Conservation (phyloP, 2,888 invertebrate genomes). For the Phyto melanocephala region DNA sequence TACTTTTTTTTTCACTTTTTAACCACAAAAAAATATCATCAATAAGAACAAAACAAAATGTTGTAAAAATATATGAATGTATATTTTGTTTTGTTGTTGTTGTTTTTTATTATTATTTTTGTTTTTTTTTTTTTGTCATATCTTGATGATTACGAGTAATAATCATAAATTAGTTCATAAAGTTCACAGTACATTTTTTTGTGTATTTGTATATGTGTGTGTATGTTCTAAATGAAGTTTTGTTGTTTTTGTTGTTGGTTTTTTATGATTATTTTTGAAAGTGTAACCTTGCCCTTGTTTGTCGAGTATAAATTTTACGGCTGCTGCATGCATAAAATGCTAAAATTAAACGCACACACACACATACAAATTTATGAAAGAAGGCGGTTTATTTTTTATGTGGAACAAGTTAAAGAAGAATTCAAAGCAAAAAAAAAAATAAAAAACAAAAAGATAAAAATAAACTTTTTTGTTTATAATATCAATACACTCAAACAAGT, state of each 20-base stretch:
- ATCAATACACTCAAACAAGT: slow-evolving; percentile 60
- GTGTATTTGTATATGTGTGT: slow-evolving; percentile 1
- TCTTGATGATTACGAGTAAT: slow-evolving; percentile 68
- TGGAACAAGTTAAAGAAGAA: slow-evolving; percentile 31
- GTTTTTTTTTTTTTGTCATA: slow-evolving; percentile 31
- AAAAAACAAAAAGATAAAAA: slow-evolving; percentile 19
- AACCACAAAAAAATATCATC: background rate
- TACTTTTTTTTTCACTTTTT: background rate
- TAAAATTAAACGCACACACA: slow-evolving; percentile 30
- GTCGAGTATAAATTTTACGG: slow-evolving; percentile 71
- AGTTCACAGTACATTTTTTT: slow-evolving; percentile 59
- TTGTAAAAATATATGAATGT: slow-evolving; percentile 45
- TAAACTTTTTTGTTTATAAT: slow-evolving; percentile 50
- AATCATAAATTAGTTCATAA: slow-evolving; percentile 77
- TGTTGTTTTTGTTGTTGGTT: slow-evolving; percentile 27
- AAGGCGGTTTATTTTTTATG: slow-evolving; percentile 45
- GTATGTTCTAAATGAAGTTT: too few species aligned
- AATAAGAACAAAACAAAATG: slow-evolving; percentile 40
- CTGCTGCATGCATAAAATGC: slow-evolving; percentile 73
- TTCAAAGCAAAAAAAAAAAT: background rate
- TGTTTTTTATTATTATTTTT: background rate
- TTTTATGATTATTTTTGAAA: slow-evolving; percentile 60
- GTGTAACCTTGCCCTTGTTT: slow-evolving; percentile 76
- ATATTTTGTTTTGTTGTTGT: slow-evolving; percentile 29
- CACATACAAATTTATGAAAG: slow-evolving; percentile 15